phyloP scores from a whole-genome alignment of 1,140 invertebrate species.

The Drosophila carrolli region DNA sequence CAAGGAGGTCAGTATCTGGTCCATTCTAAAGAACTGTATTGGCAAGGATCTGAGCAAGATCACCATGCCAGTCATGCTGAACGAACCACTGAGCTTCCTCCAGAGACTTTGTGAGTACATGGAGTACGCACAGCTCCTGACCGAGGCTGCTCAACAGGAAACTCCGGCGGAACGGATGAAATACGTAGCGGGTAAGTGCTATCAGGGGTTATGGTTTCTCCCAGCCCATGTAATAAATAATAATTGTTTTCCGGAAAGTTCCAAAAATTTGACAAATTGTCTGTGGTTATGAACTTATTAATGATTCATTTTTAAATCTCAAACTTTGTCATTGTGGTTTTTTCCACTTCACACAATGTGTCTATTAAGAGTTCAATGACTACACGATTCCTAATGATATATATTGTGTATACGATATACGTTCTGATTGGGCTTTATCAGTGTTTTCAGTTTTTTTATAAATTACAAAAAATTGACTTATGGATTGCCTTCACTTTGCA shows the following conservation, averaged over 20 bases:
- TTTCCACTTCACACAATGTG: too few relatives aligned
- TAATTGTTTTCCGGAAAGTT: not conserved
- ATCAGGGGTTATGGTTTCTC: not conserved
- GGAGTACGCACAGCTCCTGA: conserved; percentile 95
- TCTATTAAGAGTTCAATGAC: too few relatives aligned
- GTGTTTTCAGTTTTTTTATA: too few relatives aligned
- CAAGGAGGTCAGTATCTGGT: conserved; percentile 97
- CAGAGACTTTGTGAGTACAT: conserved; percentile 97
- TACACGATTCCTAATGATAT: too few relatives aligned
- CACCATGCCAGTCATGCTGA: conserved; percentile 98
- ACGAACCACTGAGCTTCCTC: conserved; percentile 97
- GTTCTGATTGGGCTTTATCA: too few relatives aligned
- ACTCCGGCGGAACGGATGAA: conserved; percentile 92
- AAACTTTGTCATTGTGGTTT: too few relatives aligned
- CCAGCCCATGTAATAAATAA: too few relatives aligned
- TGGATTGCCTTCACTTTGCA: too few relatives aligned
- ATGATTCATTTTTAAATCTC: too few relatives aligned
- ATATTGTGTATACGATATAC: too few relatives aligned
- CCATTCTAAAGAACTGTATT: conserved; percentile 96
- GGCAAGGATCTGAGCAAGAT: conserved; percentile 98
- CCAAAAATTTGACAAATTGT: not conserved
- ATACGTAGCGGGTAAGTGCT: conserved; percentile 86
- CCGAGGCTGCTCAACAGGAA: conserved; percentile 89
- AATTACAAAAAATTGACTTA: too few relatives aligned
- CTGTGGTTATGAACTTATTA: conserved; percentile 8